phyloP scores from a whole-genome alignment of 1,140 invertebrate species.

The Scaptomyza hsui region DNA sequence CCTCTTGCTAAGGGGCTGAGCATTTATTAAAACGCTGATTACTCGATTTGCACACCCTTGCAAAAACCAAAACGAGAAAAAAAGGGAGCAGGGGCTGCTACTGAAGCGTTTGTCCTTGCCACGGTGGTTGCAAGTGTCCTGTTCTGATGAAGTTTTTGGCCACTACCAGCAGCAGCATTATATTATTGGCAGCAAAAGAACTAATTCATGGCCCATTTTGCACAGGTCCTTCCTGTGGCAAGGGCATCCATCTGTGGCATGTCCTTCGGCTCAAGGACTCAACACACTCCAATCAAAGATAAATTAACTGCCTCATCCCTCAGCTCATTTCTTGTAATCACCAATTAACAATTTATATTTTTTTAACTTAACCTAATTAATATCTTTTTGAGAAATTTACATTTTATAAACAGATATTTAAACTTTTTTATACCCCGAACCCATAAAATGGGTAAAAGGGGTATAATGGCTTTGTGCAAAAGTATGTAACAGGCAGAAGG shows the following conservation, averaged over 20 bases:
- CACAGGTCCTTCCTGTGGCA: slow-evolving; percentile 1
- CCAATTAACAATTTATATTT: too few relatives aligned
- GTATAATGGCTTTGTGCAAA: too few relatives aligned
- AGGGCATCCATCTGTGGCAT: slow-evolving; percentile 8
- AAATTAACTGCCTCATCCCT: too few relatives aligned
- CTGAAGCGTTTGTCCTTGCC: slow-evolving; percentile 23
- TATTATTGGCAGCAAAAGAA: slow-evolving; percentile 28
- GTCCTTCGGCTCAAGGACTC: slow-evolving; percentile 18
- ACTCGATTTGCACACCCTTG: slow-evolving; percentile 46
- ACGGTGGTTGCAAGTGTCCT: slow-evolving; percentile 6
- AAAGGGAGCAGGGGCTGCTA: slow-evolving; percentile 1
- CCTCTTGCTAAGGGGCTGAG: slow-evolving; percentile 14
- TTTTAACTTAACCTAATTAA: too few relatives aligned
- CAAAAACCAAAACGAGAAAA: background rate
- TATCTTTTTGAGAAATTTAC: too few relatives aligned
- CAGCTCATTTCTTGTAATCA: background rate
- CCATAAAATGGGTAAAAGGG: too few relatives aligned
- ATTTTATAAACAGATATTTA: too few relatives aligned
- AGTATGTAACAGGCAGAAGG: too few relatives aligned
- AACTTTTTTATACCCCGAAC: too few relatives aligned
- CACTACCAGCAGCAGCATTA: background rate
- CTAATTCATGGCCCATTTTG: slow-evolving; percentile 43
- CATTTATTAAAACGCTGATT: slow-evolving; percentile 66
- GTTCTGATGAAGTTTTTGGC: slow-evolving; percentile 1
- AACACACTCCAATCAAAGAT: background rate